Evolutionary conservation across 2,113 vertebrate genomes (phyloP).

Genomic region (Takifugu bimaculatus): DNA sequence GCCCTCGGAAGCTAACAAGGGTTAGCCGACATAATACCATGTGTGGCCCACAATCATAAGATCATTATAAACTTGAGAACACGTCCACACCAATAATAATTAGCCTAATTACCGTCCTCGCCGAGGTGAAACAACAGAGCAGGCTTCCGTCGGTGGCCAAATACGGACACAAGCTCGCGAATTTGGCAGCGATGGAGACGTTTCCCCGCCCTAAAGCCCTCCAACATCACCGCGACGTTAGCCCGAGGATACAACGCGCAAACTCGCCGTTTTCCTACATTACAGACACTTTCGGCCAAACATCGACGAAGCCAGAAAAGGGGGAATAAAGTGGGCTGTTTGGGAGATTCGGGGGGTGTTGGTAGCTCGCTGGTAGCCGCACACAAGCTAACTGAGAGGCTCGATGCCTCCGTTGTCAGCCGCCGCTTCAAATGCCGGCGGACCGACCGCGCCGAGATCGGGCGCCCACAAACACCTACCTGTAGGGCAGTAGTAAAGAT

Average conservation of each 20-base stretch:
- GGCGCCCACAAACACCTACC: constrained; percentile 27
- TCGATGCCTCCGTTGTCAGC: background rate
- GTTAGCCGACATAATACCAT: background rate
- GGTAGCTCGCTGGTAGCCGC: background rate
- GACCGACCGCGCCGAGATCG: background rate
- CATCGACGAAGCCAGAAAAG: too few species aligned
- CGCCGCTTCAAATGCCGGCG: constrained; percentile 22
- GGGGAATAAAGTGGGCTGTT: background rate
- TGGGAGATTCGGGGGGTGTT: background rate
- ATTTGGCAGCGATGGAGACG: background rate
- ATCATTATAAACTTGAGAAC: background rate
- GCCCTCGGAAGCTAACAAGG: constrained; percentile 6
- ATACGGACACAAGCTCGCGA: background rate
- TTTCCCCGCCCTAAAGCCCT: constrained; percentile 40
- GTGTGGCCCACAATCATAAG: background rate
- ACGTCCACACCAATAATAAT: fast-evolving
- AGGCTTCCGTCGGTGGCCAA: background rate
- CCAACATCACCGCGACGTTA: background rate
- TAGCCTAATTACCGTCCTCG: fast-evolving
- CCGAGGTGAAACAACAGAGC: too few species aligned
- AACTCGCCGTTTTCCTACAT: too few species aligned
- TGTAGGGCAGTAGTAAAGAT: background rate
- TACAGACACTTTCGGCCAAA: too few species aligned
- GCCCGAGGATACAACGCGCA: too few species aligned
- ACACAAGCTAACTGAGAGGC: constrained; percentile 18